Conservation (phyloP, 1,140 invertebrate species). For the Diorhabda elongata region DNA sequence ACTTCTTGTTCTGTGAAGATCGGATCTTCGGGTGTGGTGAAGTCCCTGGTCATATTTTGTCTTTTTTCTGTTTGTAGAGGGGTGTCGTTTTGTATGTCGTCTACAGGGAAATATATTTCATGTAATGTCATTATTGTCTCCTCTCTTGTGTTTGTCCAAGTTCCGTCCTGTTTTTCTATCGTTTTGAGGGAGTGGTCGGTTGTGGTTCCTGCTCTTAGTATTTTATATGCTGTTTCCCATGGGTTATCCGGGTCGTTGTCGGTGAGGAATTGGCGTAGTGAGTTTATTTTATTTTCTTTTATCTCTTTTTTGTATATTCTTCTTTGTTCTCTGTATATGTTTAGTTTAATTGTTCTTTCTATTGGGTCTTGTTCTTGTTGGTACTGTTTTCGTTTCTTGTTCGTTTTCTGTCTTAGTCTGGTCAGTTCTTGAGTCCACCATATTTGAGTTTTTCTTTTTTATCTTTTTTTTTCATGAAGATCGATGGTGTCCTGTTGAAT, state of each 20-base stretch:
- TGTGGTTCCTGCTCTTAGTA: not conserved
- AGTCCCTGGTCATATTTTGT: not conserved
- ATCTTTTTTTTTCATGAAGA: too few species aligned
- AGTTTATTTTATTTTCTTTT: not conserved
- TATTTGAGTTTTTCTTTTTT: not conserved
- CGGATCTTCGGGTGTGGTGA: not conserved
- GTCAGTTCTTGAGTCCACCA: not conserved
- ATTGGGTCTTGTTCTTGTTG: not conserved
- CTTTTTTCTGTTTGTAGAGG: not conserved
- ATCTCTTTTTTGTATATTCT: slow-evolving; percentile 3
- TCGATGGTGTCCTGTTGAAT: too few species aligned
- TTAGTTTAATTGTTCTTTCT: not conserved
- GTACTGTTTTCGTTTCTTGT: not conserved
- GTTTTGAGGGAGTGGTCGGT: not conserved
- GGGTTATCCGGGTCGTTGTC: too few species aligned
- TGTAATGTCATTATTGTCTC: not conserved
- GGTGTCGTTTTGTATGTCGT: not conserved
- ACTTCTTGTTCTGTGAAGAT: not conserved
- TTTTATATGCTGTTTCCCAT: too few species aligned
- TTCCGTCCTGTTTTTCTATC: not conserved
- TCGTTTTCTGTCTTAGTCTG: not conserved
- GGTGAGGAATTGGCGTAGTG: not conserved
- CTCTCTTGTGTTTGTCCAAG: not conserved
- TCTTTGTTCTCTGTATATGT: not conserved
- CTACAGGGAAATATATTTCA: not conserved